A percentile compares a stretch with the other conserved stretches of the same genome.
phyloP scores from a whole-genome alignment of 2,113 vertebrate species.

The Amphiprion percula region DNA sequence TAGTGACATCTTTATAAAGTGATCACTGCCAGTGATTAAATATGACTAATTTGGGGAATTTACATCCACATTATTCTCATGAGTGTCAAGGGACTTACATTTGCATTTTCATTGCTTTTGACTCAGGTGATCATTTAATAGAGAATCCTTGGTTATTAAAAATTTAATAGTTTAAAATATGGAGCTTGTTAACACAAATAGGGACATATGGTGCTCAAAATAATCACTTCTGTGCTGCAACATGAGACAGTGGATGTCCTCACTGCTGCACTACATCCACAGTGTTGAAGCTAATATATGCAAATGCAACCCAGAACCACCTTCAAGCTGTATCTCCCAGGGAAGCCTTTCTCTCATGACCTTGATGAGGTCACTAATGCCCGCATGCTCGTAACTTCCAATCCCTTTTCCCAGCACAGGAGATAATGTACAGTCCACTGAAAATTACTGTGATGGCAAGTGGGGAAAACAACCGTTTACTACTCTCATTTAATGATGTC shows the following conservation, averaged over 20 bases:
- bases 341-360: constrained; percentile 57
- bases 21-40: neutral
- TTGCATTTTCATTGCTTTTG: constrained; percentile 22
- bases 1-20: neutral
- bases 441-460: constrained; percentile 60
- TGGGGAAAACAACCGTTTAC: constrained; percentile 59
- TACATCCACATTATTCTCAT: constrained; percentile 6
- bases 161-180: constrained; percentile 1
- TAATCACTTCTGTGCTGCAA: constrained; percentile 10
- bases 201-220: neutral
- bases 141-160: neutral
- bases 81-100: constrained; percentile 13
- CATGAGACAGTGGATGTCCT: constrained; percentile 23
- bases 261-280: constrained; percentile 20
- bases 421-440: constrained; percentile 37
- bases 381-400: constrained; percentile 32
- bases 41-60: neutral
- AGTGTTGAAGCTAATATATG: constrained; percentile 61
- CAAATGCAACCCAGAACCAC: constrained; percentile 53
- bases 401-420: constrained; percentile 31
- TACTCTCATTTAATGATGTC: constrained; percentile 46
- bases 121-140: neutral
- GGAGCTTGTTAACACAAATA: constrained; percentile 15
- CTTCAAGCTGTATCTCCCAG: constrained; percentile 40
- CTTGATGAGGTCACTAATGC: constrained; percentile 59